Evolutionary conservation across 2,797 vertebrate genomes (phyloP), one percentile per base, ranked within the genome.

Genomic region (Onychomys torridus): DNA sequence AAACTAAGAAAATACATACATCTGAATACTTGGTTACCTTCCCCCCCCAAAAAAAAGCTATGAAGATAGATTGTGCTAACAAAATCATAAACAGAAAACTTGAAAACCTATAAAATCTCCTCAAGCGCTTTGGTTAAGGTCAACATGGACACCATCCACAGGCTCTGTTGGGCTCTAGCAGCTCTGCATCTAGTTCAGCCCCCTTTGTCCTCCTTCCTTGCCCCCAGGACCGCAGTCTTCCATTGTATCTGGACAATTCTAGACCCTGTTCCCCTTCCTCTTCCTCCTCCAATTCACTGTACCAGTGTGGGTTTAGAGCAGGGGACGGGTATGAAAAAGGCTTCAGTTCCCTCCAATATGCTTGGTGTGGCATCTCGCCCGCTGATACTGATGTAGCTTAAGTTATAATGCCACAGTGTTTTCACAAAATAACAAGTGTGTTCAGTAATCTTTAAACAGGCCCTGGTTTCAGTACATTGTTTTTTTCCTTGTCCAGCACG

Each of bases 401-500:
- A 43, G 75, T 77, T 49, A 52, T 43, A 92, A 91, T 13, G 46
- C 83, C 3, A 0, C 43, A 8, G 9, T 59, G 16, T 71, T 96
- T 92, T 84, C 29, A 23, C 6, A 73, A 93, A 86, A 90, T 73
- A 19, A 11, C 8, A 14, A n/a, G 1, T 40, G 23, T 34, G 89
- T 79, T 90, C 19, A 67, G 69, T 55, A 32, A 52, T 67, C 61
- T 63, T 86, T n/a, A 34, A 76, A 93, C 43, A 8, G 85, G 59
- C 2, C 71, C 67, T 90, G 25, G 32, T 94, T 94, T 94, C 86
- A 87, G 61, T 95, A 13, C 34, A 98, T 98, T 98, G 94, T 98
- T 96, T 98, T 89, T 29, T 86, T 97, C 97, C 96, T 97, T 98
- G 96, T 98, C 98, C 95, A 96, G 97, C 96, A 96, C 75, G 92